Conservation (phyloP, 2,113 vertebrate species). For the Rhinogobius similis region DNA sequence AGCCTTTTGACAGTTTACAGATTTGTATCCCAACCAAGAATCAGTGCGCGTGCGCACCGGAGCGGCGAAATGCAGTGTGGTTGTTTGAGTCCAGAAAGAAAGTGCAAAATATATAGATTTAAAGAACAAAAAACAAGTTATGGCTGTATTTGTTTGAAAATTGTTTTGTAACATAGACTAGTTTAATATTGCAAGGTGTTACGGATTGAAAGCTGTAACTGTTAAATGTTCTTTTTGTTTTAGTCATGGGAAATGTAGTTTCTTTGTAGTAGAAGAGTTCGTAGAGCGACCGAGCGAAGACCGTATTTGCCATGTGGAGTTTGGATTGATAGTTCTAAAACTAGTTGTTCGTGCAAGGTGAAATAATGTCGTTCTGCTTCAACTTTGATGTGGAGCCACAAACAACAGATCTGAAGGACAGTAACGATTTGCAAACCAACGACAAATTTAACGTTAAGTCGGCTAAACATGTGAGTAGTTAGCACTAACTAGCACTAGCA, state of each 20-base stretch:
- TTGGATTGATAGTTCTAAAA: not conserved
- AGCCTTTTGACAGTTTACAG: slow-evolving; percentile 38
- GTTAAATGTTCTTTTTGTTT: not conserved
- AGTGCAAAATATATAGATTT: not conserved
- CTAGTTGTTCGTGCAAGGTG: not conserved
- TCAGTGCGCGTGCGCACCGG: slow-evolving; percentile 38
- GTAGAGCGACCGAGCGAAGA: no score
- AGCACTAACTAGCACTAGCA: not conserved
- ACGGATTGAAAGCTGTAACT: not conserved
- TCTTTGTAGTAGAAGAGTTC: no score
- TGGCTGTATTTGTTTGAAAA: not conserved
- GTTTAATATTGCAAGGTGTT: not conserved
- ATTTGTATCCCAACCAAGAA: slow-evolving; percentile 21
- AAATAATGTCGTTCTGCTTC: slow-evolving; percentile 77
- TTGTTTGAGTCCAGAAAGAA: slow-evolving; percentile 41
- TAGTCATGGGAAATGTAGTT: slow-evolving; percentile 6
- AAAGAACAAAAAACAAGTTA: not conserved
- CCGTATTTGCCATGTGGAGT: slow-evolving; percentile 28
- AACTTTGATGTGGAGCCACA: slow-evolving; percentile 71
- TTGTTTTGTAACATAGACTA: not conserved
- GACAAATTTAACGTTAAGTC: slow-evolving; percentile 11
- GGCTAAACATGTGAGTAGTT: slow-evolving; percentile 60
- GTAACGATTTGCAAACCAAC: slow-evolving; percentile 11
- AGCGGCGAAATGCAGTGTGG: slow-evolving; percentile 36
- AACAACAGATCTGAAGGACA: slow-evolving; percentile 2